Conservation (phyloP, 2,113 vertebrate genomes). For the Sigmodon hispidus region DNA sequence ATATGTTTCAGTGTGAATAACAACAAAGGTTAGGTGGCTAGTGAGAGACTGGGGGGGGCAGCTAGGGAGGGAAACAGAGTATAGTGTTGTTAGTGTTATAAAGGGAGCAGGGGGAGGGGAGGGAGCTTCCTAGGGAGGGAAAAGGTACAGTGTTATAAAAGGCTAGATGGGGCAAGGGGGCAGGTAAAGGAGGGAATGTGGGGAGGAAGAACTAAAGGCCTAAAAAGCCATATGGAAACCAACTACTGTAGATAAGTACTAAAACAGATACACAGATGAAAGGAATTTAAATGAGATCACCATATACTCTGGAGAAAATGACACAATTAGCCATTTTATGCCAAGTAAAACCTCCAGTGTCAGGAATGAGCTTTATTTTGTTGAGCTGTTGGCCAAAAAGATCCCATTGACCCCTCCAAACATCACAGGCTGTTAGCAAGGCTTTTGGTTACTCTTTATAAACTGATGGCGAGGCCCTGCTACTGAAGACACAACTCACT, state of each 20-base stretch:
- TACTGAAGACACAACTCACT: not conserved
- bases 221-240: not conserved
- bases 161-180: not conserved
- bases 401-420: not conserved
- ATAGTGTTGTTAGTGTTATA: not conserved
- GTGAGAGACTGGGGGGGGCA: not conserved
- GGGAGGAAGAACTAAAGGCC: not conserved
- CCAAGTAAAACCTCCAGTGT: not conserved
- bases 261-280: not conserved
- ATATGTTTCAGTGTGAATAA: not conserved
- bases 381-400: not conserved
- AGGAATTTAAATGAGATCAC: not conserved
- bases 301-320: not conserved
- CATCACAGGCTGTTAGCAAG: not conserved
- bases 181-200: not conserved
- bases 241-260: not conserved
- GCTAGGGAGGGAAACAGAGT: not conserved
- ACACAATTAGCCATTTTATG: not conserved
- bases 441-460: not conserved
- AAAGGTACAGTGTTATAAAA: too few species aligned
- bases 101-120: too few species aligned
- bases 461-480: not conserved
- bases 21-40: not conserved
- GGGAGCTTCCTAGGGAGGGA: too few species aligned
- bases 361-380: not conserved